Evolutionary conservation across 1,140 invertebrate genomes (phyloP).

Genomic region (Platyscapa corneri): DNA sequence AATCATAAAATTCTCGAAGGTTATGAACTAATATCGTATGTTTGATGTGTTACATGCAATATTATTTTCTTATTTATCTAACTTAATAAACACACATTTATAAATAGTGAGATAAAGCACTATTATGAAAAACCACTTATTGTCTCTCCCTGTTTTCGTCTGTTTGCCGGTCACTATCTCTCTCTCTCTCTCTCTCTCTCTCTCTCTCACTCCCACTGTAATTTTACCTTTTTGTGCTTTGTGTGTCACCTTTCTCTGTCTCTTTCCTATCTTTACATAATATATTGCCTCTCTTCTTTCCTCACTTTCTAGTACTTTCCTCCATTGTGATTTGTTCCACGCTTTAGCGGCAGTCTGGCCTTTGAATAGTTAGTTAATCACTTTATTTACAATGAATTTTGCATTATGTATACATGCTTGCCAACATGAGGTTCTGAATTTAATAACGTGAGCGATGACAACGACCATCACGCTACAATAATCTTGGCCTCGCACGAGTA

Average conservation of each 20-base stretch:
- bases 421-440: not conserved
- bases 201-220: not conserved
- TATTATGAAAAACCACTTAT: not conserved
- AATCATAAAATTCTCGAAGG: not conserved
- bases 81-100: not conserved
- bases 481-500: not conserved
- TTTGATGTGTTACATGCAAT: not conserved
- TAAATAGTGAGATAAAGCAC: not conserved
- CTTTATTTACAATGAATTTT: constrained; percentile 30
- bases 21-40: not conserved
- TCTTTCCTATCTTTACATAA: too few relatives aligned
- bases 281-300: too few relatives aligned
- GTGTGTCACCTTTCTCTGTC: too few relatives aligned
- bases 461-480: constrained; percentile 1
- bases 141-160: not conserved
- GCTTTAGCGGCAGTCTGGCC: not conserved
- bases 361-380: not conserved
- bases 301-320: not conserved
- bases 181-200: not conserved
- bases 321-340: not conserved
- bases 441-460: not conserved
- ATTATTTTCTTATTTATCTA: not conserved
- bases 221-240: too few relatives aligned
- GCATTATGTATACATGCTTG: not conserved
- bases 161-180: not conserved